Conservation (phyloP, 2,113 vertebrate species). For the Anseranas semipalmata region DNA sequence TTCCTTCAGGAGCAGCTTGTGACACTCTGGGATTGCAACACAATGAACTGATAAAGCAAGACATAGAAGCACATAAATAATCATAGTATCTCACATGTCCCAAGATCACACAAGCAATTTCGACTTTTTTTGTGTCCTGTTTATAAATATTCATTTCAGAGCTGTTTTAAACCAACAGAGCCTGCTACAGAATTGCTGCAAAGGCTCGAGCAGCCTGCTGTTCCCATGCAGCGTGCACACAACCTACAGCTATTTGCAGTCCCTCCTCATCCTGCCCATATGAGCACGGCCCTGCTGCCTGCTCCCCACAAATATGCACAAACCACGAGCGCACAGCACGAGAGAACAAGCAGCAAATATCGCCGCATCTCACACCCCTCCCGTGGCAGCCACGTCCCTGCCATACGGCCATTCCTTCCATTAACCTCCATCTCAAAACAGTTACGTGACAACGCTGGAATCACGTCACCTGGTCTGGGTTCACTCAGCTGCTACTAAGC, state of each 20-base stretch:
- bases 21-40: conserved; percentile 6
- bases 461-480: not conserved
- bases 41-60: not conserved
- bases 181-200: not conserved
- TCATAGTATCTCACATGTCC: conserved; percentile 22
- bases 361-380: not conserved
- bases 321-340: not conserved
- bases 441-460: not conserved
- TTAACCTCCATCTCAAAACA: not conserved
- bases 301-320: not conserved
- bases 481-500: not conserved
- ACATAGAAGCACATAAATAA: conserved; percentile 12
- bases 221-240: not conserved
- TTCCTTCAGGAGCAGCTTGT: not conserved
- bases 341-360: not conserved
- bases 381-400: not conserved
- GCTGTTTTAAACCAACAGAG: conserved; percentile 38
- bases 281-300: not conserved
- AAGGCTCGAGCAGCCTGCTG: not conserved
- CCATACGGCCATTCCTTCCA: not conserved
- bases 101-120: conserved; percentile 45
- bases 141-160: conserved; percentile 66
- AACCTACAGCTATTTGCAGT: not conserved
- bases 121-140: not conserved
- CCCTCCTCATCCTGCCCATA: not conserved